Evolutionary conservation across 2,888 invertebrate species (phyloP).

Genomic region (Hydraecia micacea): DNA sequence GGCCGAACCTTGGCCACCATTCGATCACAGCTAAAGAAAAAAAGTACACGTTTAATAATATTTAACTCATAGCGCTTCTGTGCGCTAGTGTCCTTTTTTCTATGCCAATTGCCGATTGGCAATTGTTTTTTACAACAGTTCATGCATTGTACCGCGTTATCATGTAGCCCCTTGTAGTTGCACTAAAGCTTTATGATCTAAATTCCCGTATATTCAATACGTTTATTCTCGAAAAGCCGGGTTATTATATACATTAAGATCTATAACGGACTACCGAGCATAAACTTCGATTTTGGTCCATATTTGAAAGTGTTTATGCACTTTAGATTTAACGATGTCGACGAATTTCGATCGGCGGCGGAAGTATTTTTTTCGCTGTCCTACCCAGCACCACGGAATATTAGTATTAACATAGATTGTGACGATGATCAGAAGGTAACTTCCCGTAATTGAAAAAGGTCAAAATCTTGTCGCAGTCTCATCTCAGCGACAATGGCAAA

Average conservation of each 20-base stretch:
- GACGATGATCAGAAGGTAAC: background rate
- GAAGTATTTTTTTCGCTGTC: background rate
- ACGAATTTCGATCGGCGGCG: background rate
- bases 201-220: constrained; percentile 5
- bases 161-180: background rate
- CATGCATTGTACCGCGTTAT: constrained; percentile 11
- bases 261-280: constrained; percentile 1
- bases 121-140: background rate
- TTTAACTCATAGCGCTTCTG: no score
- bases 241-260: constrained; percentile 3
- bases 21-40: no score
- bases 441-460: background rate
- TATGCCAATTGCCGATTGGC: background rate
- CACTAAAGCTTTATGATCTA: constrained; percentile 17
- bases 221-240: constrained; percentile 6
- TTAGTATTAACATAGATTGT: background rate
- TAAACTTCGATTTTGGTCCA: background rate
- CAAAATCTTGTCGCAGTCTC: no score
- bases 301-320: background rate
- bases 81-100: no score
- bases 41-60: no score
- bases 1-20: no score
- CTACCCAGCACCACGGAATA: background rate
- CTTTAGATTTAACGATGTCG: background rate
- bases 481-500: background rate